These are phyloP conservation scores for Drosophila ananassae DNA, from an alignment of 1,140 invertebrate genomes.

Conservation along the genomic window DNA sequence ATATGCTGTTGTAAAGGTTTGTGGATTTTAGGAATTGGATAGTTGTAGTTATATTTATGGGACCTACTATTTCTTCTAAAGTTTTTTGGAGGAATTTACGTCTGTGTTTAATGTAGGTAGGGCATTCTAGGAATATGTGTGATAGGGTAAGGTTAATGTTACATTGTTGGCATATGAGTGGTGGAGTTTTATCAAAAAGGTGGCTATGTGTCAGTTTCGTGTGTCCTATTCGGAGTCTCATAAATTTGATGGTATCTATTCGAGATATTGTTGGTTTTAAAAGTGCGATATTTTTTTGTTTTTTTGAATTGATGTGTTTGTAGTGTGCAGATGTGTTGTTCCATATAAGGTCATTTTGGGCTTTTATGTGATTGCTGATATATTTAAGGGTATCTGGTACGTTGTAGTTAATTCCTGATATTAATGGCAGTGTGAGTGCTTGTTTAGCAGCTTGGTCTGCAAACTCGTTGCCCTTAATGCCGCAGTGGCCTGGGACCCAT, in stretches of 20 bases:
- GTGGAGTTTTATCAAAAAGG: too few relatives aligned
- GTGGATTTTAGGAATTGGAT: too few relatives aligned
- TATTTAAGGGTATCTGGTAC: conserved; percentile 4
- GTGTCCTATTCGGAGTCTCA: not conserved
- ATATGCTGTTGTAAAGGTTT: too few relatives aligned
- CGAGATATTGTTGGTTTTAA: not conserved
- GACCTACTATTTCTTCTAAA: too few relatives aligned
- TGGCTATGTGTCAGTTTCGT: too few relatives aligned
- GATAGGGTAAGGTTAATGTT: too few relatives aligned
- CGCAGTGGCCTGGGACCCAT: conserved; percentile 15
- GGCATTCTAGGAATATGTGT: too few relatives aligned
- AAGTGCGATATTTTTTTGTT: not conserved
- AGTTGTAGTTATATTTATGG: too few relatives aligned
- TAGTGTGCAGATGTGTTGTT: not conserved
- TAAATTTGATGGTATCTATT: not conserved
- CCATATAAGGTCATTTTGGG: not conserved
- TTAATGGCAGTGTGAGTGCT: conserved; percentile 7
- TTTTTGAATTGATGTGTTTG: not conserved
- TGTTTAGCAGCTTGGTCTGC: conserved; percentile 16
- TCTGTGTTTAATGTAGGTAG: too few relatives aligned
- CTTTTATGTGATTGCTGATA: conserved; percentile 6
- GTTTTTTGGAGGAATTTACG: too few relatives aligned
- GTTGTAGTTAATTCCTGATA: conserved; percentile 6
- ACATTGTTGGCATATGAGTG: too few relatives aligned
- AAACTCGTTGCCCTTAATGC: not conserved